phyloP scores from a whole-genome alignment of 2,113 vertebrate species.

The Trogon melanurus region DNA sequence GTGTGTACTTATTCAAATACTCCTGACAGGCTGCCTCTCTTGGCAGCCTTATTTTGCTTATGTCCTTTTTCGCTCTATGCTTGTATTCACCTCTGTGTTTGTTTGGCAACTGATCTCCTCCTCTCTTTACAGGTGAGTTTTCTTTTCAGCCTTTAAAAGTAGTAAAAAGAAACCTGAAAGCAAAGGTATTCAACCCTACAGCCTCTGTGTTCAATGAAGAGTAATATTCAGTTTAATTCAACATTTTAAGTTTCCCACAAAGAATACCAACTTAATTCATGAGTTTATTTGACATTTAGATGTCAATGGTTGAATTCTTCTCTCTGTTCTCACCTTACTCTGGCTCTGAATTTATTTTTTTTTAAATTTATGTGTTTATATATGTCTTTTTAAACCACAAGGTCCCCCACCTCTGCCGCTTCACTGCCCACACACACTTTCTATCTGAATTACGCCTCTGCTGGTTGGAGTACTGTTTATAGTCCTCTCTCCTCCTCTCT shows the following conservation, averaged over 20 bases:
- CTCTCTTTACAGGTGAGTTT: background rate
- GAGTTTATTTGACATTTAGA: background rate
- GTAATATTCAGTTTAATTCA: background rate
- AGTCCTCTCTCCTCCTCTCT: background rate
- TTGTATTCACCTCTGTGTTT: background rate
- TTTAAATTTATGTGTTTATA: background rate
- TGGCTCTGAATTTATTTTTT: background rate
- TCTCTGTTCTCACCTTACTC: background rate
- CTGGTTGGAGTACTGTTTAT: background rate
- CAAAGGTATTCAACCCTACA: background rate
- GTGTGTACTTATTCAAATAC: background rate
- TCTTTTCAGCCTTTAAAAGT: background rate
- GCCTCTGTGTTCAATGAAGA: background rate
- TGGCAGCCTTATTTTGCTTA: background rate
- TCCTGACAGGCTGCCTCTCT: background rate
- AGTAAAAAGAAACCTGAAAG: background rate
- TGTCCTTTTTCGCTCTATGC: background rate
- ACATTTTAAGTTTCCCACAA: background rate
- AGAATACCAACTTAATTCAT: background rate
- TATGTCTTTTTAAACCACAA: background rate
- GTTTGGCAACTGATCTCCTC: background rate
- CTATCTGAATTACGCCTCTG: background rate
- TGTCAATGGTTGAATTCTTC: background rate
- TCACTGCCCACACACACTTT: background rate
- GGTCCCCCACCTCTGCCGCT: background rate